A percentile compares a stretch with the other conserved stretches of the same genome.
These are phyloP conservation scores for Trinectes maculatus DNA, from an alignment of 2,113 vertebrate genomes.

Conservation along the genomic window DNA sequence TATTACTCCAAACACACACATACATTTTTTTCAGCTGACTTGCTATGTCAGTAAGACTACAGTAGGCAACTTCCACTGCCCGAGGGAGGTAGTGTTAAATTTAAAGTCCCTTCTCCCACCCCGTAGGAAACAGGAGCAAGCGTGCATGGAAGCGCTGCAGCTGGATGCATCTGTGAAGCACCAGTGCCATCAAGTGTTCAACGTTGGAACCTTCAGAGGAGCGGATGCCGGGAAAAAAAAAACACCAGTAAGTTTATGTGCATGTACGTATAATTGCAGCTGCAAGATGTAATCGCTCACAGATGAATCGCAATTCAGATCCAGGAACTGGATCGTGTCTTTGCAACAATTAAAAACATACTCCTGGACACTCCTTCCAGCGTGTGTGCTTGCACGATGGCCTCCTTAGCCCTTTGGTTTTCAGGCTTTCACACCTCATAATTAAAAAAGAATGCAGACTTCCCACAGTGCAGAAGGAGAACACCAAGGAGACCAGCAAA, in stretches of 20 bases:
- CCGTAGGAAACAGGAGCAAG: conserved; percentile 58
- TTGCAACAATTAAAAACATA: conserved; percentile 46
- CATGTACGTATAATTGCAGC: conserved; percentile 29
- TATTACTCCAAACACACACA: conserved; percentile 47
- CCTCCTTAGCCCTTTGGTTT: conserved; percentile 60
- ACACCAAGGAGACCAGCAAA: conserved; percentile 62
- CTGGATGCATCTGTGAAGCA: conserved; percentile 51
- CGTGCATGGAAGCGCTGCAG: conserved; percentile 55
- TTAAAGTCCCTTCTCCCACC: conserved; percentile 60
- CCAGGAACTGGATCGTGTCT: conserved; percentile 53
- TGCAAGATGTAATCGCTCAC: conserved; percentile 62
- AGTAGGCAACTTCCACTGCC: conserved; percentile 76
- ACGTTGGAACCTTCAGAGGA: conserved; percentile 16
- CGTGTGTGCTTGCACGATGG: conserved; percentile 35
- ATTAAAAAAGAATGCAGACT: conserved; percentile 76
- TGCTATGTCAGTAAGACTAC: conserved; percentile 66
- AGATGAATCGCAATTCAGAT: conserved; percentile 62
- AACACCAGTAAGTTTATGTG: conserved; percentile 2
- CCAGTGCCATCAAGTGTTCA: conserved; percentile 73
- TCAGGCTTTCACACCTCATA: conserved; percentile 79
- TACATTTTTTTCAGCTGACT: conserved; percentile 56
- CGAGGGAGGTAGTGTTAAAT: conserved; percentile 66
- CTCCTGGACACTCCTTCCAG: conserved; percentile 27
- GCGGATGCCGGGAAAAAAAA: neutral
- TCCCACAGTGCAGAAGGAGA: conserved; percentile 62